Conservation (phyloP, 2,113 vertebrate species). For the Isichthys henryi region DNA sequence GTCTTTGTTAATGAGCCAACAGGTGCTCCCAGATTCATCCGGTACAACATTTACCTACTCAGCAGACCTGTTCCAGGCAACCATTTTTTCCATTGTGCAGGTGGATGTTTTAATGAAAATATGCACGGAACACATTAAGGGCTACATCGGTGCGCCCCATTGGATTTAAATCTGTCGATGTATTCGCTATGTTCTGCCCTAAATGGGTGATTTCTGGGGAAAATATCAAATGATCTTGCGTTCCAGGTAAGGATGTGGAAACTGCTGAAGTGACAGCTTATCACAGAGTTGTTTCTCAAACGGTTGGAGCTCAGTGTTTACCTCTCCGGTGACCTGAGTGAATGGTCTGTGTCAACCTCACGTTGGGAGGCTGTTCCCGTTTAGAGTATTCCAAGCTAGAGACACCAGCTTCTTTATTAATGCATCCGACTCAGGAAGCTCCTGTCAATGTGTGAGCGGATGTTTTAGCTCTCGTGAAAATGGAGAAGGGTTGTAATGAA, state of each 20-base stretch:
- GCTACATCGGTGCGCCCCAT: neutral
- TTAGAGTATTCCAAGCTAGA: neutral
- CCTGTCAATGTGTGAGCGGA: neutral
- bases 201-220: neutral
- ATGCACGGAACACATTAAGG: neutral
- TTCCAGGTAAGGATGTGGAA: neutral
- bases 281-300: neutral
- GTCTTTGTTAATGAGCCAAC: neutral
- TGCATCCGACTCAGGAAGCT: neutral
- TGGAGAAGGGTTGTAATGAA: neutral
- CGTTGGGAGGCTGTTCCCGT: neutral
- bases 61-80: neutral
- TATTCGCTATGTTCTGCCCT: neutral
- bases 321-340: neutral
- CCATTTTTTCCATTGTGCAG: neutral
- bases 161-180: neutral
- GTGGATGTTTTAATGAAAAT: neutral
- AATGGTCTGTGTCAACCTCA: neutral
- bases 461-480: neutral
- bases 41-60: neutral
- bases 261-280: neutral
- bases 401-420: neutral
- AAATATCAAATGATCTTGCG: neutral
- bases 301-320: neutral
- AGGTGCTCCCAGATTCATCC: neutral